Base-by-base conservation (phyloP, 2,888 invertebrate genomes). In the Fragum whitleyi region DNA sequence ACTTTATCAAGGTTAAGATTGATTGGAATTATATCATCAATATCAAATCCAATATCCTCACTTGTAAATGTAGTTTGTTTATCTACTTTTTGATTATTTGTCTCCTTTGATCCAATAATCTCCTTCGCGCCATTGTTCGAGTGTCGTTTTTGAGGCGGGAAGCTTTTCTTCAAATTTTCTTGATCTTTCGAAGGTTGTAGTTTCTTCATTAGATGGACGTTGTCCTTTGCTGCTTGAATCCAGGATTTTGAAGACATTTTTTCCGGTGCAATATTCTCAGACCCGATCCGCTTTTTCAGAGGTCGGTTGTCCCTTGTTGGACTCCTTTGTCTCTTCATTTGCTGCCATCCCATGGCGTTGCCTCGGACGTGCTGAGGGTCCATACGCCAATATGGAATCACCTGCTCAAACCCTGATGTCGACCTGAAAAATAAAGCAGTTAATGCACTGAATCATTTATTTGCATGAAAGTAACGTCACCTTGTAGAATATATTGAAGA, bases 21-120 rank as follows among this genome's bases (percentile, higher is more conserved):
- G 11, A 65, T 42, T 5, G 23, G 39, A 6, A 65, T 42, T 16
- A 65, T 65, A 65, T 65, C 65, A 5, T 65, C 65, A 36, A 65
- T 65, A n/a, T 65, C 65, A 0, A 42, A 23, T 21, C 32, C 62
- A 57, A 57, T 57, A 1, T 57, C 57, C 26, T 57, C 21, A 9
- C 57, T 28, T n/a, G 29, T 61, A 9, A 32, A 47, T 47, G 47
- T 47, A 5, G n/a, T 47, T 47, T 14, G 5, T n/a, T 47, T 47
- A 47, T 47, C 47, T 2, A 47, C n/a, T n/a, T 47, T 47, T 9
- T 6, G 39, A 16, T n/a, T 47, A 47, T n/a, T 47, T 47, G 47
- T 19, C n/a, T 47, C n/a, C n/a, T 47, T 14, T 47, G n/a, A 14
- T 47, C n/a, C 47, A 9, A 9, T 39, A 39, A 6, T 39, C 14